phyloP scores from a whole-genome alignment of 2,113 vertebrate species.

The Entomyzon cyanotis region DNA sequence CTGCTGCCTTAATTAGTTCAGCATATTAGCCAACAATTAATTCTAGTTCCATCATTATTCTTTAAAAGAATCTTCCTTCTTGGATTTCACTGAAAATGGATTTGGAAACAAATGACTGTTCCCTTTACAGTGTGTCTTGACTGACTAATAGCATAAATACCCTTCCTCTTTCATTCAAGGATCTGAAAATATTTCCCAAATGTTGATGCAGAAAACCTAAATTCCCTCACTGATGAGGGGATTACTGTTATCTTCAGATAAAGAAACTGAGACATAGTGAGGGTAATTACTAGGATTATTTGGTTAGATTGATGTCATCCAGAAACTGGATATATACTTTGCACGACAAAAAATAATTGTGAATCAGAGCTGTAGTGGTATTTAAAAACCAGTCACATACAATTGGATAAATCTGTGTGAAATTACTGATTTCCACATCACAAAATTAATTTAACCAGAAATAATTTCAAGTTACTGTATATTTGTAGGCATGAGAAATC shows the following conservation, averaged over 20 bases:
- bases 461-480: neutral
- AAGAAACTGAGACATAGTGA: conserved; percentile 16
- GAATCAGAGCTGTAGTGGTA: neutral
- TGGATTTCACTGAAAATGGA: conserved; percentile 20
- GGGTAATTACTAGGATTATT: conserved; percentile 13
- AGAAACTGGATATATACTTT: neutral
- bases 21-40: conserved; percentile 58
- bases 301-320: neutral
- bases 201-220: neutral
- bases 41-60: conserved; percentile 27
- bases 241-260: neutral
- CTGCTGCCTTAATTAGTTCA: conserved; percentile 54
- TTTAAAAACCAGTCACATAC: neutral
- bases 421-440: conserved; percentile 36
- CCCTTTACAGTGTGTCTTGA: neutral
- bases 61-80: conserved; percentile 8
- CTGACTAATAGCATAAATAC: neutral
- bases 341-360: neutral
- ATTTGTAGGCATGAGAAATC: neutral
- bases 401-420: conserved; percentile 16
- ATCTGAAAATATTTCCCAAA: conserved; percentile 16
- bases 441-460: conserved; percentile 35
- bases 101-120: neutral
- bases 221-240: neutral
- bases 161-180: neutral